Evolutionary conservation across 1,140 invertebrate genomes (phyloP), one percentile per base, ranked within the genome.

Genomic region (Cydia pomonella): DNA sequence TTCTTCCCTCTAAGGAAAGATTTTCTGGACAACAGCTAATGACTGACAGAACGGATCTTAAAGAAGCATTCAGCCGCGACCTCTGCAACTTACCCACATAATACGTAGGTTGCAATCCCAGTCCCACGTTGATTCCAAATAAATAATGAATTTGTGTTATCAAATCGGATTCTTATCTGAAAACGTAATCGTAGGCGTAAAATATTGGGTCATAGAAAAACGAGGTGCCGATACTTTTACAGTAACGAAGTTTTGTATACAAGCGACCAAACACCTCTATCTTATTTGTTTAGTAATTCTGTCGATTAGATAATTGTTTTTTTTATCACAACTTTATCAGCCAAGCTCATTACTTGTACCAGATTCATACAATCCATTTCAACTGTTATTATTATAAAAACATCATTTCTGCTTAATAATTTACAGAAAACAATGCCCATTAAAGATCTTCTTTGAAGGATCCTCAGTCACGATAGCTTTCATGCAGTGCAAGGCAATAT

Each of bases 391-490:
- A 69, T 18, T 69, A 18, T 33, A 29, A 29, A 25, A 69, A 69
- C 29, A 18, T 69, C 27, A 10, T 3, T 69, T 69, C 10, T 64
- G 16, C 7, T 59, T 33, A 64, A 7, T 13, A 64, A 29, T 27
- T 23, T n/a, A 69, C 2, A 69, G 25, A 21, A 59, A 59, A 59
- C 47, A 59, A 59, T 21, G 50, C 7, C 50, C 16, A 18, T 18
- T 69, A 33, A 69, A 69, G 41, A 7, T 38, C 25, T n/a, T 66
- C 27, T 69, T 29, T 29, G 7, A 13, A 69, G 64, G 64, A 69
- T 69, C 29, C 33, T 41, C n/a, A 69, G 64, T 69, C 64, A 69
- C 64, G 64, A 69, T 69, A 69, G 64, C 9, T 69, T 33, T 69
- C 64, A 69, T 41, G 64, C 64, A 18, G 16, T 33, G 64, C 63